Conservation (phyloP, 2,113 vertebrate species). For the Silurus meridionalis region DNA sequence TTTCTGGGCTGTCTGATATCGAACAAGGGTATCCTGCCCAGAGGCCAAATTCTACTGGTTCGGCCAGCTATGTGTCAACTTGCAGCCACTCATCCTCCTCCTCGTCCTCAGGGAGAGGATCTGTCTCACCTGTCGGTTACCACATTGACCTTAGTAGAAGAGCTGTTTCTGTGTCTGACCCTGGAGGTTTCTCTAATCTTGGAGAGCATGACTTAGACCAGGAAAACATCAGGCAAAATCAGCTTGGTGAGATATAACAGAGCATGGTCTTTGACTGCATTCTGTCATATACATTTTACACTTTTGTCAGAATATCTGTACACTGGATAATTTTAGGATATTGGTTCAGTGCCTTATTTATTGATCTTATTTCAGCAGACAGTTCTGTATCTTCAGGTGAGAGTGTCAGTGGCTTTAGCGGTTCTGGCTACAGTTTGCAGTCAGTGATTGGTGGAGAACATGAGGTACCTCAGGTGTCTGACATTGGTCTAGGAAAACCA, state of each 20-base stretch:
- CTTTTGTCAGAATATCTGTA: neutral
- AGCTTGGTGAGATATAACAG: slow-evolving; percentile 64
- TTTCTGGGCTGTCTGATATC: slow-evolving; percentile 31
- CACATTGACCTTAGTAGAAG: slow-evolving; percentile 55
- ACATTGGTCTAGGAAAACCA: slow-evolving; percentile 53
- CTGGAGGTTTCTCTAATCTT: slow-evolving; percentile 53
- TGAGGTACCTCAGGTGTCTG: slow-evolving; percentile 62
- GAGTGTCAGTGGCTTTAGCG: slow-evolving; percentile 74
- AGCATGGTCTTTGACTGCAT: neutral
- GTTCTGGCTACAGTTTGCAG: slow-evolving; percentile 68
- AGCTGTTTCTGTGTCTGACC: slow-evolving; percentile 27
- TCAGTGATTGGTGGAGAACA: slow-evolving; percentile 64
- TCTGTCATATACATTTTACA: neutral
- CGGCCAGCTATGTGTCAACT: slow-evolving; percentile 69
- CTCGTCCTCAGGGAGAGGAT: slow-evolving; percentile 67
- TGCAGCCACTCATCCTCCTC: slow-evolving; percentile 74
- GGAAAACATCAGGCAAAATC: slow-evolving; percentile 66
- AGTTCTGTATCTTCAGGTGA: slow-evolving; percentile 76
- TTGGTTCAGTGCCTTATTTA: slow-evolving; percentile 3
- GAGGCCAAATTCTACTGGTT: slow-evolving; percentile 68
- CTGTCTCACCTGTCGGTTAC: slow-evolving; percentile 64
- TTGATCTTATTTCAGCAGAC: slow-evolving; percentile 65
- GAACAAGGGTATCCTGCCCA: slow-evolving; percentile 51
- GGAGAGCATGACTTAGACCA: slow-evolving; percentile 71
- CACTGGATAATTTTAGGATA: neutral